Percentiles rank a stretch among this genome's conserved stretches.
Conservation (phyloP, 1,140 invertebrate species). For the Psix sp. region DNA sequence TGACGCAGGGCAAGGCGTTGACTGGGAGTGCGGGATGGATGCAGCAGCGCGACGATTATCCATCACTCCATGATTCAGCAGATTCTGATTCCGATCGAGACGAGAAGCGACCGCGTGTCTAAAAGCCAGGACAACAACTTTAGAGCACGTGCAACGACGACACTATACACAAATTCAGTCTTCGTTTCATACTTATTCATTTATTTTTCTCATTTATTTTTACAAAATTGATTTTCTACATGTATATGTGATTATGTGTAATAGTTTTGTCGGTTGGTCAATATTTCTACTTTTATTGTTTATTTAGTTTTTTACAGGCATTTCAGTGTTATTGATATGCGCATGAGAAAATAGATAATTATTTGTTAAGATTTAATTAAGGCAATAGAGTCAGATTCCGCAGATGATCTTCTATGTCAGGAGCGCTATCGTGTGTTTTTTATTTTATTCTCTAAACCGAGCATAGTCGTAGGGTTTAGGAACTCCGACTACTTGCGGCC, state of each 20-base stretch:
- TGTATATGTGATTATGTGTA: not conserved
- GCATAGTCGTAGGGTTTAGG: no score
- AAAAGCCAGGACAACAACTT: constrained; percentile 55
- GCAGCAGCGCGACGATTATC: constrained; percentile 76
- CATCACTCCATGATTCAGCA: constrained; percentile 74
- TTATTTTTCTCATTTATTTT: not conserved
- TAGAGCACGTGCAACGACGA: constrained; percentile 49
- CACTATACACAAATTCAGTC: constrained; percentile 26
- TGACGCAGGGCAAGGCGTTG: constrained; percentile 76
- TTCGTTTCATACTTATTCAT: not conserved
- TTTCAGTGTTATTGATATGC: constrained; percentile 31
- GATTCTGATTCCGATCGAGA: constrained; percentile 77
- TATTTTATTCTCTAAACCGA: no score
- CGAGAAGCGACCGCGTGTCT: constrained; percentile 74
- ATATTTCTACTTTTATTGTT: not conserved
- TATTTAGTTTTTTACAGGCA: constrained; percentile 19
- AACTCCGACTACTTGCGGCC: no score
- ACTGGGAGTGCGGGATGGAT: constrained; percentile 69
- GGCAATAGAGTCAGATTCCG: constrained; percentile 6
- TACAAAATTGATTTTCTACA: not conserved
- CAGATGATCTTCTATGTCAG: no score
- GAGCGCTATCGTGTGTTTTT: no score
- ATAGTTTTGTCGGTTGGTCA: not conserved
- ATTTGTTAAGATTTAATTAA: constrained; percentile 46
- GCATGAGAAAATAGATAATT: constrained; percentile 38